phyloP scores from a whole-genome alignment of 2,888 invertebrate species.

The Amphimallon solstitiale region DNA sequence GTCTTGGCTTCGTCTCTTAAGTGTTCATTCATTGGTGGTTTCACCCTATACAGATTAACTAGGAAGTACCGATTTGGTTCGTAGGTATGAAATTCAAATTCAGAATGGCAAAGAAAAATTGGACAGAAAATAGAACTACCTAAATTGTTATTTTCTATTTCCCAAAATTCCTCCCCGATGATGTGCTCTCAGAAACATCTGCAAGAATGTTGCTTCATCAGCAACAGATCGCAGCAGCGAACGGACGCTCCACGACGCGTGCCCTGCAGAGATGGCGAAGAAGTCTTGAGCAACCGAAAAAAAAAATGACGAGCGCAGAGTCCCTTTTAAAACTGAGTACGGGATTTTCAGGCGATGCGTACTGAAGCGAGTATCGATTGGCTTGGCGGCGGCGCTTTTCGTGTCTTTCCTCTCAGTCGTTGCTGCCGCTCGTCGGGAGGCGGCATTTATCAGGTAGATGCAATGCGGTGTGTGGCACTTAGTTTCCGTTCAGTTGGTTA shows the following conservation, averaged over 20 bases:
- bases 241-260: not conserved
- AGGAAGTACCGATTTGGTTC: too few species aligned
- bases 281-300: not conserved
- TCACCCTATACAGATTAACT: too few species aligned
- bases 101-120: too few species aligned
- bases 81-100: too few species aligned
- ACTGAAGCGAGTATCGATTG: constrained; percentile 57
- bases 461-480: constrained; percentile 51
- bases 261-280: not conserved
- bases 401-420: constrained; percentile 41
- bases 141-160: too few species aligned
- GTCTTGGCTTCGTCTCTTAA: too few species aligned
- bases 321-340: constrained; percentile 40
- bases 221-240: too few species aligned
- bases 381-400: constrained; percentile 53
- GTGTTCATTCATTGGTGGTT: too few species aligned
- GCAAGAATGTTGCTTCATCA: too few species aligned
- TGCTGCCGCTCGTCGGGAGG: constrained; percentile 50
- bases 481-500: constrained; percentile 42
- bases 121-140: too few species aligned
- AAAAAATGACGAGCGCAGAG: constrained; percentile 6
- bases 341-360: constrained; percentile 53
- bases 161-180: too few species aligned
- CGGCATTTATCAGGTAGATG: constrained; percentile 50
- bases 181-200: too few species aligned